These are phyloP conservation scores for Stenoptilia bipunctidactyla DNA, from an alignment of 2,888 invertebrate genomes.

Conservation along the genomic window DNA sequence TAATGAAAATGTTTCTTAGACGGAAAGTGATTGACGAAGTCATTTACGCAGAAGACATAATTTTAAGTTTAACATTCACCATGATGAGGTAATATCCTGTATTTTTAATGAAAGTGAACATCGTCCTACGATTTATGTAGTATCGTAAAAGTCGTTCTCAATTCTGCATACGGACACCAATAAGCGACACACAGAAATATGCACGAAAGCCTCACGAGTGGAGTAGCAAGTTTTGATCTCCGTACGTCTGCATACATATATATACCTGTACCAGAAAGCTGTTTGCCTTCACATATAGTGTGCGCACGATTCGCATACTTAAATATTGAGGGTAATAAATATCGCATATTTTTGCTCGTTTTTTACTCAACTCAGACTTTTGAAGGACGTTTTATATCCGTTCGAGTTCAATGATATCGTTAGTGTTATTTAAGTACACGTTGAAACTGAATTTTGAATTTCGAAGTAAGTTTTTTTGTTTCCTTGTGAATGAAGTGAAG, in stretches of 20 bases:
- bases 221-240: too few relatives aligned
- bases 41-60: too few relatives aligned
- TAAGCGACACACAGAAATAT: neutral
- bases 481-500: too few relatives aligned
- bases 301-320: slow-evolving; percentile 28
- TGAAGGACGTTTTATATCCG: slow-evolving; percentile 43
- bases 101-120: slow-evolving; percentile 21
- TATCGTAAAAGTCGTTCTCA: slow-evolving; percentile 25
- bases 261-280: slow-evolving; percentile 30
- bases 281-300: slow-evolving; percentile 50
- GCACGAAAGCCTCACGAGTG: too few relatives aligned
- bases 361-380: slow-evolving; percentile 26
- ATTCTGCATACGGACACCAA: neutral
- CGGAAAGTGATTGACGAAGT: too few relatives aligned
- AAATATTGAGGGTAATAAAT: slow-evolving; percentile 17
- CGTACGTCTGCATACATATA: too few relatives aligned
- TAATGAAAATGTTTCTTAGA: too few relatives aligned
- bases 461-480: neutral
- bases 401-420: slow-evolving; percentile 23
- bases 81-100: slow-evolving; percentile 16
- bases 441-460: neutral
- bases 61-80: too few relatives aligned
- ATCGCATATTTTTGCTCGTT: slow-evolving; percentile 29
- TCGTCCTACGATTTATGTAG: slow-evolving; percentile 22
- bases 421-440: slow-evolving; percentile 14